Base-by-base conservation (phyloP, 1,140 invertebrate genomes). In the Papilio aristodemus region DNA sequence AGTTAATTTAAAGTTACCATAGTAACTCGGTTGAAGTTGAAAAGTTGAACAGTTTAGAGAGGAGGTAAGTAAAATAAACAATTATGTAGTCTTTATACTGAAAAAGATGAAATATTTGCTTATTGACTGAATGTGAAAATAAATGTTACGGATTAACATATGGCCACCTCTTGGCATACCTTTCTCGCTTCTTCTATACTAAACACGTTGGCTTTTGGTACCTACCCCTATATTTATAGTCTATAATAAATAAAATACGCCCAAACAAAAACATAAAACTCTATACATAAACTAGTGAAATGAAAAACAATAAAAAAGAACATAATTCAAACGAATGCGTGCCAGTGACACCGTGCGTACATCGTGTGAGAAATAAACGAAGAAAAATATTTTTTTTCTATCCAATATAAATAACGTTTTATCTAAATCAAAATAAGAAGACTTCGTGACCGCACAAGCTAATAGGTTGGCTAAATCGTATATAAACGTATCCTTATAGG, bases 1-100 rank as follows among this genome's bases (percentile, higher is more conserved):
- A 50, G 46, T 50, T 50, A 50, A 50, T 50, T 50, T 50, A 50
- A 50, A 50, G 46, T 50, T 50, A 50, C 19, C 11, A 11, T 22
- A 22, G 46, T 50, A 50, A 9, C 46, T 22, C 46, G 17, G 2
- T 17, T 22, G 8, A 50, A 50, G 46, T 50, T 50, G 46, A 50
- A 22, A 50, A 50, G 43, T 50, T 50, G 19, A 14, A 43, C 7
- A 50, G 17, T 50, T 22, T 17, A 11, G 46, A 22, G 46, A 46
- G 17, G 17, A 25, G 46, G 46, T 50, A 50, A 50, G 43, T 46
- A 19, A 46, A 17, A 22, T 50, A 50, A 50, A 50, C 46, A 50
- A 22, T 11, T 22, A 8, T 22, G 0, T 22, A 22, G 19, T 13
- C 38, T 46, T 22, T 46, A 17, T 8, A 17, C 10, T 11, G 17